Base-by-base conservation (phyloP, 2,888 invertebrate species). In the Apomyelois bistriatella region DNA sequence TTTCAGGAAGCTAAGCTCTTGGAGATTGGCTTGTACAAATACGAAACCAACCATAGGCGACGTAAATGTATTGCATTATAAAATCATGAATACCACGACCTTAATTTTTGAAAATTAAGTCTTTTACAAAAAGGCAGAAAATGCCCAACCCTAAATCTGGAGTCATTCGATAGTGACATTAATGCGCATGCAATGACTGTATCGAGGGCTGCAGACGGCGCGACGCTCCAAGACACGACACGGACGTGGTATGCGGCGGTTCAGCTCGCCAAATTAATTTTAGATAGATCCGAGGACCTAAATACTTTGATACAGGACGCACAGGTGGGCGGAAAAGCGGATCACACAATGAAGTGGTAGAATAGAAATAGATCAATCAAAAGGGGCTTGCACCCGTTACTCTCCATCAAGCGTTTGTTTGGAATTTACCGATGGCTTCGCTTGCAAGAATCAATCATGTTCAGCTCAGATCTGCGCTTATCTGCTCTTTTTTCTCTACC, bases 201-300 rank as follows among this genome's bases (percentile, higher is more conserved):
- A 32, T 32, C 32, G 32, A 32, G 46, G 30, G 15, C 7, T 46
- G 46, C 46, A 46, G 46, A 46, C 46, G 46, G 46, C 46, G 46
- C 46, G 46, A 46, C 46, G 46, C 46, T 46, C 15, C 15, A 46
- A 32, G 28, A 43, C 42, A 43, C 46, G 46, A 46, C 46, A 46
- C 46, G 8, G 15, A 32, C 9, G 32, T 16, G 46, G 46, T 32
- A 46, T 46, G 46, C 46, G 46, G 46, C 16, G 13, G 9, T 32
- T 10, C 32, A 46, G 10, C 32, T 15, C 10, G 46, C 46, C 46
- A 46, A 32, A 32, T 46, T 46, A 32, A 46, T 46, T 46, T 46
- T 46, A 32, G 32, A 46, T 32, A 46, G n/a, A 32, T 46, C 16
- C 28, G 15, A 32, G 42, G 46, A 46, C 46, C 46, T 46, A 32